These are phyloP conservation scores for Eutolmus rufibarbis DNA, from an alignment of 2,888 invertebrate species.

Conservation along the genomic window DNA sequence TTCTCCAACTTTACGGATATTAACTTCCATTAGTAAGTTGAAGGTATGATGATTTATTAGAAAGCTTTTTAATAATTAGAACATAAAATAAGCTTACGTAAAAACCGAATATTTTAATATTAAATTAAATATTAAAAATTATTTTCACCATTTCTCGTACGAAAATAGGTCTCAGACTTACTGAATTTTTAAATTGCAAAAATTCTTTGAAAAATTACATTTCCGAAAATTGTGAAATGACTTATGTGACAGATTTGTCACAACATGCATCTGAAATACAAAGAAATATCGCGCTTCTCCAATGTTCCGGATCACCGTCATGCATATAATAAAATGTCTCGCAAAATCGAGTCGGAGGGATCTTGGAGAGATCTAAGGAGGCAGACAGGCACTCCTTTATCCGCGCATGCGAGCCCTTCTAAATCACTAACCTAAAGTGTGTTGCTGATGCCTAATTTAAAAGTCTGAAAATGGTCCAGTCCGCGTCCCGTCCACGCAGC, in stretches of 20 bases:
- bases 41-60: not conserved
- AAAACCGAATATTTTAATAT: no score
- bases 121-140: no score
- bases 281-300: not conserved
- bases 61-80: not conserved
- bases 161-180: no score
- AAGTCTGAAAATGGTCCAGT: slow-evolving; percentile 41
- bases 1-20: not conserved
- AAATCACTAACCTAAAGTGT: slow-evolving; percentile 32
- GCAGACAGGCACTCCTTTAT: not conserved
- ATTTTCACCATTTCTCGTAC: no score
- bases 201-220: not conserved
- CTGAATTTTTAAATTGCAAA: no score
- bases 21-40: not conserved
- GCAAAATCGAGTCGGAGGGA: not conserved
- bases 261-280: not conserved
- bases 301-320: not conserved
- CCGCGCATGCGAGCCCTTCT: not conserved
- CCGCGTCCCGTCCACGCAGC: not conserved
- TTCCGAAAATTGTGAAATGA: not conserved
- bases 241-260: not conserved
- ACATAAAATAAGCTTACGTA: no score
- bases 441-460: slow-evolving; percentile 46
- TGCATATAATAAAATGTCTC: not conserved
- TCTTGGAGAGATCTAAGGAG: not conserved